A percentile compares a stretch with the other conserved stretches of the same genome.
Conservation (phyloP, 2,888 invertebrate species). For the Himalopsyche japonica region DNA sequence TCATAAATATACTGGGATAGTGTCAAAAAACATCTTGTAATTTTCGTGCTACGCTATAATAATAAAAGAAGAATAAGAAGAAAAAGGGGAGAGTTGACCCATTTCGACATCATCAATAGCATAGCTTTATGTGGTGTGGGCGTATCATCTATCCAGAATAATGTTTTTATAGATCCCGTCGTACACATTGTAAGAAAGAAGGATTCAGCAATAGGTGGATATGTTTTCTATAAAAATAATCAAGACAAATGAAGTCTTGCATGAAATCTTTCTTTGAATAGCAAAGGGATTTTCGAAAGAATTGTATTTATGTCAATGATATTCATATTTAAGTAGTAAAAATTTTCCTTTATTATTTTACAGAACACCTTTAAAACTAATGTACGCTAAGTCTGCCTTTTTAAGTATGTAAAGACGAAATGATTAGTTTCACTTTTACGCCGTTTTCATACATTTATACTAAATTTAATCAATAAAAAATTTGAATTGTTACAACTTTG, state of each 20-base stretch:
- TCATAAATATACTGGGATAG: background rate
- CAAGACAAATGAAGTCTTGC: background rate
- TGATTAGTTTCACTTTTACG: no score
- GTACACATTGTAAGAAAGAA: background rate
- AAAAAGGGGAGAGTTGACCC: slow-evolving; percentile 7
- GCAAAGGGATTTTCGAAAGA: no score
- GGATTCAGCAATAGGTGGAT: background rate
- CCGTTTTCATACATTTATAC: no score
- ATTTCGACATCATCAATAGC: slow-evolving; percentile 9
- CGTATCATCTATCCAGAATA: slow-evolving; percentile 2
- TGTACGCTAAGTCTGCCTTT: no score
- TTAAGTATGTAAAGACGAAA: no score
- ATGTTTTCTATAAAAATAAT: background rate
- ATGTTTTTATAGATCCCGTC: background rate
- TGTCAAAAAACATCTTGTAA: background rate
- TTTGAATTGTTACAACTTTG: no score
- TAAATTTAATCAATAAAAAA: no score
- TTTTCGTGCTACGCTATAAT: background rate
- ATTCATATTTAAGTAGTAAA: no score
- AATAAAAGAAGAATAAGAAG: background rate
- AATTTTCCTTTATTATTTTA: no score
- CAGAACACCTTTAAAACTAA: no score
- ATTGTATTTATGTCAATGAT: no score
- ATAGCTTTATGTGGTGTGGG: slow-evolving; percentile 10
- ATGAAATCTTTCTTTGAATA: no score